Base-by-base conservation (phyloP, 23 tunicate species). In the Clavelina lepadiformis region DNA sequence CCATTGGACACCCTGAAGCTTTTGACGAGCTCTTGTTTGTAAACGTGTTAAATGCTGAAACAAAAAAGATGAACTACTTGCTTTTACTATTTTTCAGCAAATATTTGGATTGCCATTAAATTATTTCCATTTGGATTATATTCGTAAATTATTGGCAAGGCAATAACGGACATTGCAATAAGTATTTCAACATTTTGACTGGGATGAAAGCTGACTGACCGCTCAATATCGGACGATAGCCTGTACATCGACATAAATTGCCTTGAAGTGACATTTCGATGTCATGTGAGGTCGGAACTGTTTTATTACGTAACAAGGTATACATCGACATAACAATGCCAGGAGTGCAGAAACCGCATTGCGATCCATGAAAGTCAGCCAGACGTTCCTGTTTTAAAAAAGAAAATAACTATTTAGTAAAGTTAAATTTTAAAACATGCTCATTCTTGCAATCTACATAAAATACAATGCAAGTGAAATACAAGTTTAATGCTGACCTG, bases 271-370 rank as follows among this genome's bases (percentile, higher is more conserved):
- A 51, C 22, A 31, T 61, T 46, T 94, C 91, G 38, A 94, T 76
- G 8, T 80, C 86, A 33, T 75, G 53, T 3, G 51, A 34, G 6
- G 85, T 71, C 36, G 99, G 99, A 15, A 70, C 41, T 51, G 76
- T 61, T 18, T 80, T 72, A 91, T 86, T 86, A 13, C 99, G 81
- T 53, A 94, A 66, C 31, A 94, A 60, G 13, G 99, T 68, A 58
- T 94, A 94, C 99, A 94, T 94, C 8, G 92, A 81, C 99, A 94
- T 94, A 25, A 94, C 95, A 56, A 94, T 79, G 20, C 99, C 99
- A 33, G 99, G 99, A 1, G 95, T 86, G 74, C 99, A 94, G 50
- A 80, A 86, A 19, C 99, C 99, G 46, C 99, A 94, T 58, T 86
- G 95, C 1, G 96, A 80, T 64, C 99, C 99, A 35, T 94, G 95